phyloP scores from a whole-genome alignment of 2,113 vertebrate species.

The Thomomys bottae region DNA sequence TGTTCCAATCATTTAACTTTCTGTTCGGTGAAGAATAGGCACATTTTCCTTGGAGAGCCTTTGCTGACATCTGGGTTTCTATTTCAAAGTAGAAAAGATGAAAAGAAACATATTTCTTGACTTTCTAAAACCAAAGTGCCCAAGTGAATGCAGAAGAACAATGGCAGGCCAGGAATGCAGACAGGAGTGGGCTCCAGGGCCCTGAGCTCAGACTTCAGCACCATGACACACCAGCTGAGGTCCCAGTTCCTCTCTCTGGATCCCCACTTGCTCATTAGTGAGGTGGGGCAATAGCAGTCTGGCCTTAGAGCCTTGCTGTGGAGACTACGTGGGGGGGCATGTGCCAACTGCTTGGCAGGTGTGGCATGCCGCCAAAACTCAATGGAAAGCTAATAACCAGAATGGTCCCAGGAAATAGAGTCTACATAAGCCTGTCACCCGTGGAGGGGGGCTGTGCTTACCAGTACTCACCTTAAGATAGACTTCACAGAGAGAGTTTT shows the following conservation, averaged over 20 bases:
- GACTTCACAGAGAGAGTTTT: slow-evolving; percentile 99
- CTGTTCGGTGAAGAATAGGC: slow-evolving; percentile 53
- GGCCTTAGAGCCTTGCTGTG: not conserved
- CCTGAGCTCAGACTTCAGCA: not conserved
- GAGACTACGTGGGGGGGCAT: not conserved
- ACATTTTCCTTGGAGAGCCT: slow-evolving; percentile 41
- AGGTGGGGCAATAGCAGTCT: not conserved
- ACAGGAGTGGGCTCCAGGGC: accelerated
- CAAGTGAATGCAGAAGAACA: not conserved
- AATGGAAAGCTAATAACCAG: not conserved
- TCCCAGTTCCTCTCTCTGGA: not conserved
- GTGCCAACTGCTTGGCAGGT: not conserved
- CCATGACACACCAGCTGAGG: not conserved
- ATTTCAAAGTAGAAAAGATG: slow-evolving; percentile 67
- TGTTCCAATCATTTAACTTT: not conserved
- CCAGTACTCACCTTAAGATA: slow-evolving; percentile 94
- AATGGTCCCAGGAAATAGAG: not conserved
- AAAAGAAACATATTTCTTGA: slow-evolving; percentile 61
- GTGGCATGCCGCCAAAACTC: not conserved
- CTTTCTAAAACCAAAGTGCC: slow-evolving; percentile 45
- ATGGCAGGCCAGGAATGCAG: not conserved
- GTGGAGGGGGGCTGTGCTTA: not conserved
- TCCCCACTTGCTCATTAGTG: not conserved
- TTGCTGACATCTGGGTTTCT: slow-evolving; percentile 66
- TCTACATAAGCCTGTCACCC: not conserved